phyloP scores from a whole-genome alignment of 2,113 vertebrate genomes.

The Proteles cristata region DNA sequence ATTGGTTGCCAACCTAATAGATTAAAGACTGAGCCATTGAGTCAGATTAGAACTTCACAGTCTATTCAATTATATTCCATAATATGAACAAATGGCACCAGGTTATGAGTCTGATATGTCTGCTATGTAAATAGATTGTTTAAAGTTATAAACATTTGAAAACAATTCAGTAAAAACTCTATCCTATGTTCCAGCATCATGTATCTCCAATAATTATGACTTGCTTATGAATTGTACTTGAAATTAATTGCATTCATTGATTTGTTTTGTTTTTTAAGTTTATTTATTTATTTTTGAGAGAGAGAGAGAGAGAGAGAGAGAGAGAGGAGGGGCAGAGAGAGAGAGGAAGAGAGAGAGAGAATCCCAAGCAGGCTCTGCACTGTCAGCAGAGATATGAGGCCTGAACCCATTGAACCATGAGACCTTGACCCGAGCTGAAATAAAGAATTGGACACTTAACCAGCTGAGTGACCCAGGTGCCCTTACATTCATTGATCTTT shows the following conservation, averaged over 20 bases:
- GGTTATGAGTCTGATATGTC: background rate
- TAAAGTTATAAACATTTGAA: slow-evolving; percentile 32
- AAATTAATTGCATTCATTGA: slow-evolving; percentile 5
- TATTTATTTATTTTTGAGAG: no score
- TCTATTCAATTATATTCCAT: background rate
- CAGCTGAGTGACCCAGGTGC: no score
- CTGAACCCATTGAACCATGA: no score
- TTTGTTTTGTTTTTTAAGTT: no score
- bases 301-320: no score
- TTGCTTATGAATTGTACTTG: background rate
- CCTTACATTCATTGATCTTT: background rate
- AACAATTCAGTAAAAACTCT: background rate
- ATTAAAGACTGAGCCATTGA: background rate
- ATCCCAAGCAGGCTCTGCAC: no score
- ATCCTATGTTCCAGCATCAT: background rate
- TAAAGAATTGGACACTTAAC: no score
- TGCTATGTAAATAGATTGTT: background rate
- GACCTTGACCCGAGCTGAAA: no score
- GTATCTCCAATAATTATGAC: background rate
- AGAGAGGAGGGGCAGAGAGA: no score
- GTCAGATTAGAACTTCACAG: background rate
- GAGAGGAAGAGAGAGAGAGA: no score
- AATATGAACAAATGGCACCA: background rate
- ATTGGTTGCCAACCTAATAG: background rate
- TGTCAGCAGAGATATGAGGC: no score